Base-by-base conservation (phyloP, 2,113 vertebrate genomes). In the Miniopterus natalensis region DNA sequence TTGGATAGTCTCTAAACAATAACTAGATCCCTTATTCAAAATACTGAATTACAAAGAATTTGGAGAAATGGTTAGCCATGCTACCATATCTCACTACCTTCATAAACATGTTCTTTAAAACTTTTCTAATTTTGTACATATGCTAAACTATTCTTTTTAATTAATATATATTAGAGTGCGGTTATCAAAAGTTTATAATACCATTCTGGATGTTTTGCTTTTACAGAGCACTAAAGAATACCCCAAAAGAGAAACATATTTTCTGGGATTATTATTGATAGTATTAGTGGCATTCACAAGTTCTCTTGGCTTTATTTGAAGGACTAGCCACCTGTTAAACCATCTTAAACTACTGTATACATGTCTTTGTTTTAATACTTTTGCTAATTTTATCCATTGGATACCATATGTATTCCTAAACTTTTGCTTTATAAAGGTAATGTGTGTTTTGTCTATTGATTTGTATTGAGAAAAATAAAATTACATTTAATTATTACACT, bases 381-480 rank as follows among this genome's bases (percentile, higher is more conserved):
- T 88, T 90, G 83, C 40, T 79, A 95, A 73, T 94, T 97, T 57
- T 90, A 95, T 96, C 92, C 36, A 91, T 61, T 77, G 14, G 1
- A 3, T 85, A 90, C 63, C 61, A 84, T 84, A 90, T 90, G 47
- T 88, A 73, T 84, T 97, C 83, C 47, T 88, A 92, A 85, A 95
- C 61, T 87, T 47, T 88, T 96, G 71, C 63, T 97, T 96, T 66
- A 29, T 97, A 63, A 95, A 95, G 83, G 95, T 98, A 97, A 93
- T 93, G 71, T 40, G 51, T 96, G 40, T 92, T 94, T 96, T 92
- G 96, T 92, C 91, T 79, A 85, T 51, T 97, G 88, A 95, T 94
- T 75, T 98, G 8, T 42, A 79, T 55, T 96, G 73, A 25, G 94
- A 88, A 96, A 98, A 97, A 96, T 97, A 92, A 98, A 97, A 96